A percentile compares a stretch with the other conserved stretches of the same genome.
phyloP scores from a whole-genome alignment of 2,888 invertebrate species.

The Pharmacophagus antenor region DNA sequence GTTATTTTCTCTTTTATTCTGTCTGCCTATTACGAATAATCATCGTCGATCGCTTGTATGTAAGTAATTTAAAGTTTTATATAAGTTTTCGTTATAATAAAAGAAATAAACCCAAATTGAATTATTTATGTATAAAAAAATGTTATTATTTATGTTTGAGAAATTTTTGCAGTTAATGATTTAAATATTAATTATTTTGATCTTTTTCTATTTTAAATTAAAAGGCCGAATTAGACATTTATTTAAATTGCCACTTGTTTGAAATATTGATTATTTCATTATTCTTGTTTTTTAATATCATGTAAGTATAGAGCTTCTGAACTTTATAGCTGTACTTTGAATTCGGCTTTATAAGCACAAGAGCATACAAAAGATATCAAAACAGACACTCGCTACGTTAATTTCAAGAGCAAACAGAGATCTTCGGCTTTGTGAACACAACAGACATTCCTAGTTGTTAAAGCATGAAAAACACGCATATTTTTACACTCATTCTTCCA shows the following conservation, averaged over 20 bases:
- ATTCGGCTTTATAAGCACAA: not conserved
- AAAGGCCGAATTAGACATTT: not conserved
- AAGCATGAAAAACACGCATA: conserved; percentile 55
- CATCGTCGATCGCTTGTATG: conserved; percentile 28
- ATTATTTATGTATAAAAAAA: not conserved
- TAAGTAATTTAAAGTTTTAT: conserved; percentile 26
- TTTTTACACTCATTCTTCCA: conserved; percentile 55
- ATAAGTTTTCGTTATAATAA: not conserved
- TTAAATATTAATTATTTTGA: not conserved
- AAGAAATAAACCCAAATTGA: not conserved
- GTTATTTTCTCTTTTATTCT: conserved; percentile 36
- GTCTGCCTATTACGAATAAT: conserved; percentile 24
- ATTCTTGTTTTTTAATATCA: not conserved
- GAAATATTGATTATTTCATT: too few species aligned
- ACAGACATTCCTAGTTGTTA: conserved; percentile 46
- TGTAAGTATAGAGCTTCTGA: not conserved
- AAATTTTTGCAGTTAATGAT: not conserved
- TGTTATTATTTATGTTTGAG: not conserved
- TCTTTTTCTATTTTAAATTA: not conserved
- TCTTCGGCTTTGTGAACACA: conserved; percentile 29
- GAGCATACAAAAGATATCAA: conserved; percentile 4
- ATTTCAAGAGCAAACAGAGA: conserved; percentile 23
- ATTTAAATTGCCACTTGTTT: not conserved
- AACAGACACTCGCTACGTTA: not conserved
- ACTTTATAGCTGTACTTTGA: not conserved